A percentile compares a stretch with the other conserved stretches of the same genome.
Evolutionary conservation across 2,888 invertebrate species (phyloP).

Genomic region (Dusona sp.): DNA sequence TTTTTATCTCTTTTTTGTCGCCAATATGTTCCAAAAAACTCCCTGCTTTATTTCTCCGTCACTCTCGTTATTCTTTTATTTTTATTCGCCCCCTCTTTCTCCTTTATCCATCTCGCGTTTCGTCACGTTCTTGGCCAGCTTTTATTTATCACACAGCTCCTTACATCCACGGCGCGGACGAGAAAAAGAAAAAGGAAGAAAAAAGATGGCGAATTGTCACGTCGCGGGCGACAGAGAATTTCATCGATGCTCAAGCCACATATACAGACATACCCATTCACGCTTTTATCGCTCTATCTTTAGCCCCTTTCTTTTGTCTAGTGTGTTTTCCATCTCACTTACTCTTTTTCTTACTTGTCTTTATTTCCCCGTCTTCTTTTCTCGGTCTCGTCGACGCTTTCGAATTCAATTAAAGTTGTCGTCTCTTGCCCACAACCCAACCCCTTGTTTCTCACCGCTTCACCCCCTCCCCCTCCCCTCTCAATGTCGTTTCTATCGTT

Average conservation of each 20-base stretch:
- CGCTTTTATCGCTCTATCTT: slow-evolving; percentile 59
- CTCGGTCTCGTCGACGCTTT: slow-evolving; percentile 62
- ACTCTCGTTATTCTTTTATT: slow-evolving; percentile 18
- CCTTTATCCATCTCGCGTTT: slow-evolving; percentile 21
- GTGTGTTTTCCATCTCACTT: slow-evolving; percentile 10
- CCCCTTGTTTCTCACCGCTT: slow-evolving; percentile 56
- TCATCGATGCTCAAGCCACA: slow-evolving; percentile 29
- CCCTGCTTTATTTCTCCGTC: slow-evolving; percentile 9
- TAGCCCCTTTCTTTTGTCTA: slow-evolving; percentile 45
- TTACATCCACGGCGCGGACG: slow-evolving; percentile 15
- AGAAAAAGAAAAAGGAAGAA: not conserved
- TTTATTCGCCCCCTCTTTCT: not conserved
- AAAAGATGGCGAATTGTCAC: slow-evolving; percentile 51
- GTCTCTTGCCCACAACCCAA: slow-evolving; percentile 54
- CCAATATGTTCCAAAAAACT: slow-evolving; percentile 29
- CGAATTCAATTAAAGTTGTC: slow-evolving; percentile 74
- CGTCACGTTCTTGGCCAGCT: slow-evolving; percentile 31
- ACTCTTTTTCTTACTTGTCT: slow-evolving; percentile 34
- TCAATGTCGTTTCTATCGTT: slow-evolving; percentile 55
- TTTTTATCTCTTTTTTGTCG: slow-evolving; percentile 6
- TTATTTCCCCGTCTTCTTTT: slow-evolving; percentile 29
- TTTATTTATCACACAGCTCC: slow-evolving; percentile 23
- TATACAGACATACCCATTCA: not conserved
- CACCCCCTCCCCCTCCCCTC: not conserved
- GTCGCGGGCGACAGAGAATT: slow-evolving; percentile 26